Conservation (phyloP, 2,888 invertebrate genomes). For the Drosophila suboccidentalis region DNA sequence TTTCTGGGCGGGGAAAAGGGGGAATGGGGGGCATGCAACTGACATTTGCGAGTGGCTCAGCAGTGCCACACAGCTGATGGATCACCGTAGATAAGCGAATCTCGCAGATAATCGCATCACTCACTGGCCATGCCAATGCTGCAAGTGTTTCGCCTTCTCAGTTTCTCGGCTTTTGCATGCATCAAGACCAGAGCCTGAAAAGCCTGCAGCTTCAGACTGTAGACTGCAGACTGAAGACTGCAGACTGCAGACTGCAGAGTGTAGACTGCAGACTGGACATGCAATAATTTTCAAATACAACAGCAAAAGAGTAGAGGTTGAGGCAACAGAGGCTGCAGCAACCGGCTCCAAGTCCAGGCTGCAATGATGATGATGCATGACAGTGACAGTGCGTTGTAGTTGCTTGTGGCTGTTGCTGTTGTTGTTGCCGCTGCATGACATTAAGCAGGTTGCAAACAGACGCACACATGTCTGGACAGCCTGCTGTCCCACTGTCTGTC, state of each 20-base stretch:
- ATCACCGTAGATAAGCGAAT: constrained; percentile 84
- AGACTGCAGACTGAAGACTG: constrained; percentile 31
- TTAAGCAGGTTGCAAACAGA: constrained; percentile 83
- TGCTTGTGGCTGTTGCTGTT: constrained; percentile 50
- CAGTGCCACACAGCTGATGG: constrained; percentile 78
- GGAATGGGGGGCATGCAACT: constrained; percentile 35
- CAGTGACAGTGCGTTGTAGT: constrained; percentile 82
- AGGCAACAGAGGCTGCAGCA: constrained; percentile 33
- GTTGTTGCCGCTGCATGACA: constrained; percentile 80
- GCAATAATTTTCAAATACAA: constrained; percentile 82
- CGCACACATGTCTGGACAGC: constrained; percentile 66
- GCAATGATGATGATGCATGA: constrained; percentile 80
- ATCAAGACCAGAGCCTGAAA: constrained; percentile 13
- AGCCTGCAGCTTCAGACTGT: constrained; percentile 38
- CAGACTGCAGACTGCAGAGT: constrained; percentile 24
- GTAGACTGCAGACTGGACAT: constrained; percentile 69
- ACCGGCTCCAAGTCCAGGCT: constrained; percentile 43
- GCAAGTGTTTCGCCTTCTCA: constrained; percentile 71
- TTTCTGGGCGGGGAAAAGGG: background rate
- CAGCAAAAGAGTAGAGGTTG: constrained; percentile 28
- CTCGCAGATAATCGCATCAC: constrained; percentile 83
- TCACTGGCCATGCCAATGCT: constrained; percentile 76
- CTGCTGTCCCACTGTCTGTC: constrained; percentile 44
- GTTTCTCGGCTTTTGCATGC: constrained; percentile 65
- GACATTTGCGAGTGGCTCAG: constrained; percentile 65